These are phyloP conservation scores for Drosophila colorata DNA, from an alignment of 2,888 invertebrate genomes.

Conservation along the genomic window DNA sequence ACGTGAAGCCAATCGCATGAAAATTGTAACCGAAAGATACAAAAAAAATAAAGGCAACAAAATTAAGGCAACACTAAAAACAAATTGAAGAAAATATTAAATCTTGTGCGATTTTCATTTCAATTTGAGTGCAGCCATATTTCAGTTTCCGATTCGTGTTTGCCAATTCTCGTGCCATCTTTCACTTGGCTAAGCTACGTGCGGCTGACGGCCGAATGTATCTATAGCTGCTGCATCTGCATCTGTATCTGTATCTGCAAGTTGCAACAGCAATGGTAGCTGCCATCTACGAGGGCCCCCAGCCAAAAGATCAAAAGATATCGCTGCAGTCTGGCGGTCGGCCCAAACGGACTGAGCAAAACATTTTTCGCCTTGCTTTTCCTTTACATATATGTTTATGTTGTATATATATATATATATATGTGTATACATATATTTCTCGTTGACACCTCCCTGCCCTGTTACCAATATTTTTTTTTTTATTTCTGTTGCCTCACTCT, in stretches of 20 bases:
- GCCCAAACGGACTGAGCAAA: constrained; percentile 34
- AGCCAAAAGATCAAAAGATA: constrained; percentile 75
- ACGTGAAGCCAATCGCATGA: constrained; percentile 16
- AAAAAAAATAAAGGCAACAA: background rate
- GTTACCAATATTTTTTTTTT: background rate
- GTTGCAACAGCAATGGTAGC: constrained; percentile 42
- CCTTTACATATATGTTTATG: background rate
- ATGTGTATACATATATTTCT: background rate
- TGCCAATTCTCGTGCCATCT: constrained; percentile 50
- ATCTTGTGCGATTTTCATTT: constrained; percentile 44
- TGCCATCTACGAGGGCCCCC: constrained; percentile 34
- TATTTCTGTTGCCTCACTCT: constrained; percentile 18
- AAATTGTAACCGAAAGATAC: constrained; percentile 17
- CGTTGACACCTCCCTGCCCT: background rate
- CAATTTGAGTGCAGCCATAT: constrained; percentile 47
- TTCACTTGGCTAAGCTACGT: constrained; percentile 35
- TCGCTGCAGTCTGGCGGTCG: constrained; percentile 51
- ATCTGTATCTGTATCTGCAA: constrained; percentile 19
- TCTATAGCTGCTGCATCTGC: constrained; percentile 8
- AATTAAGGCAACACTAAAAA: constrained; percentile 1
- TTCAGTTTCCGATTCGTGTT: constrained; percentile 41
- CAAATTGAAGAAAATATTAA: constrained; percentile 17
- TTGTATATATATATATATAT: background rate
- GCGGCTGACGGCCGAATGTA: constrained; percentile 37
- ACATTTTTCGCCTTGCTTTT: constrained; percentile 23